Conservation (phyloP, 2,797 vertebrate genomes). For the Semotilus atromaculatus region DNA sequence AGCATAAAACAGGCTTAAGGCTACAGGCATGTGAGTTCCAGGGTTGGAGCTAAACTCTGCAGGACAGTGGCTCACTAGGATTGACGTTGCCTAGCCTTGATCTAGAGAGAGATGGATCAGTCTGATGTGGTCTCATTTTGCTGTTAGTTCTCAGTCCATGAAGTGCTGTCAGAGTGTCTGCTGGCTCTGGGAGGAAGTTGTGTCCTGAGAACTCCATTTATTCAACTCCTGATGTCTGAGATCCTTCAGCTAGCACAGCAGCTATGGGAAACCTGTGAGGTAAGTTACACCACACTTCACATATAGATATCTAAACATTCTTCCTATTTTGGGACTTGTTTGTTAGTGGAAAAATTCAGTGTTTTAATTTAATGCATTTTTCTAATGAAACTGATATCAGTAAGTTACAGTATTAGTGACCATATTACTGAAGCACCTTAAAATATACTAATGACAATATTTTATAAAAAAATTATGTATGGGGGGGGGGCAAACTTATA, state of each 20-base stretch:
- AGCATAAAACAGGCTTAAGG: too few relatives aligned
- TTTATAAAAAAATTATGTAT: too few relatives aligned
- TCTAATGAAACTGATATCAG: background rate
- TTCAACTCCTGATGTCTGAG: slow-evolving; percentile 80
- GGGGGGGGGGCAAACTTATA: too few relatives aligned
- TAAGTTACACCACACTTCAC: background rate
- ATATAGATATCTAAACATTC: background rate
- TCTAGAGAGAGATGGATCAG: background rate
- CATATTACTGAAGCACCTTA: background rate
- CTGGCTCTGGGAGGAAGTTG: slow-evolving; percentile 80
- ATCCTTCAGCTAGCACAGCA: slow-evolving; percentile 78
- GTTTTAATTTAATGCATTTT: background rate
- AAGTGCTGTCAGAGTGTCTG: slow-evolving; percentile 74
- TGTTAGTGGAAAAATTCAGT: background rate
- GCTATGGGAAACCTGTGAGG: slow-evolving; percentile 75
- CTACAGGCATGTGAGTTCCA: background rate
- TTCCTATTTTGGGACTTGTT: background rate
- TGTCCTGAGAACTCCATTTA: slow-evolving; percentile 74
- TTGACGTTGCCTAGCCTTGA: too few relatives aligned
- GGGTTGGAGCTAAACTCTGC: too few relatives aligned
- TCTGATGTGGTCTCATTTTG: slow-evolving; percentile 1
- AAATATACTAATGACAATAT: background rate
- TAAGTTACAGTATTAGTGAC: background rate
- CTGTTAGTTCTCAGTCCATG: slow-evolving; percentile 79
- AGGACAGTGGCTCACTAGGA: too few relatives aligned